Evolutionary conservation across 1,140 invertebrate species (phyloP), one percentile per base, ranked within the genome.

Genomic region (Polypedilum pembai): DNA sequence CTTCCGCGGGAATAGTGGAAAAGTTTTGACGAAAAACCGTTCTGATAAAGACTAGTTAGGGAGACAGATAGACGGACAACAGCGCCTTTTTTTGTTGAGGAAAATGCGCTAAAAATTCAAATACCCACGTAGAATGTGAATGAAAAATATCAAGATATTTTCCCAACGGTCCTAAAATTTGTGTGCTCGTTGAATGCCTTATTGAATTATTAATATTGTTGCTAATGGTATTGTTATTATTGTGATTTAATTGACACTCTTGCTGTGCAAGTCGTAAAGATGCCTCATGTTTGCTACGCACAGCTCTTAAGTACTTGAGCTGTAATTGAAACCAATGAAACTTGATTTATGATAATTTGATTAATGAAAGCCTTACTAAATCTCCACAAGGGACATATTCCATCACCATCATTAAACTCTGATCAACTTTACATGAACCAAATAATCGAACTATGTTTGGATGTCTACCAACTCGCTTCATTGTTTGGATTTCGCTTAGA

Each of bases 301-400:
- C n/a, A 5, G 4, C 12, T 17, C 74, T n/a, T 12, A 74, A 41
- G 69, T 74, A 74, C 7, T 66, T 40, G 8, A 74, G 17, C 74
- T 74, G 74, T 69, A 18, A 69, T 18, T 7, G 65, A 18, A 8
- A 20, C 20, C 15, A 69, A 20, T n/a, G 18, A 18, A 69, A 69
- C 20, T 20, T 1, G 17, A 20, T 69, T 69, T 3, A 18, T 20
- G n/a, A 69, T 69, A 20, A 8, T 21, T 69, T 8, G 1, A 20
- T 7, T 8, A 4, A 69, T 69, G 7, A 80, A 78, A 90, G 88
- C 1, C 84, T 85, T 73, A 93, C 87, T 66, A 95, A 82, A 81
- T 93, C 92, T 2, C 93, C 93, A 74, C 88, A 88, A 0, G 90
- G 87, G 17, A 93, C 88, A 78, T 90, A 93, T 79, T 95, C 93